Base-by-base conservation (phyloP, 2,888 invertebrate species). In the Eupithecia inturbata region DNA sequence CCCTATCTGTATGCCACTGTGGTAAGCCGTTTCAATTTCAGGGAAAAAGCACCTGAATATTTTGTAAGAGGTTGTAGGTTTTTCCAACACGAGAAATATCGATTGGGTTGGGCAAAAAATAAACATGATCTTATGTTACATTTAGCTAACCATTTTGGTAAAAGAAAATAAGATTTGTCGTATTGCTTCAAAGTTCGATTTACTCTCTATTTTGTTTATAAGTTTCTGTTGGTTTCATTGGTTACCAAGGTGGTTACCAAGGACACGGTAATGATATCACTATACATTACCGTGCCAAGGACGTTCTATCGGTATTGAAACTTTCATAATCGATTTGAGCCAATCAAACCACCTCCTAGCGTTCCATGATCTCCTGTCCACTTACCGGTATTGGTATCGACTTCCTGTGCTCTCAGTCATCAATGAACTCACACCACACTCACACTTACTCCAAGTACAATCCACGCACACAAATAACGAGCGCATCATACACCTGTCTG, bases 401-500 rank as follows among this genome's bases (percentile, higher is more conserved):
- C 75, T 72, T 72, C 70, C 72, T 75, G 75, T 28, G 68, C 75
- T 73, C 70, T 71, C 26, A 41, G 62, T 71, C 68, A 71, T 67
- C 64, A 73, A 75, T 73, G 68, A 72, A 72, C 45, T 31, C 22
- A 67, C 60, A 69, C 68, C 78, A 73, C 78, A 78, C 82, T 77
- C 76, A 78, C 80, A 78, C 73, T 70, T 75, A 73, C 69, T 78
- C 80, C 77, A 66, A 26, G 22, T 26, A 66, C 64, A 64, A 64
- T 82, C 66, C 19, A 57, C 26, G n/a, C 49, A 69, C 41, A 70
- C 67, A 28, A n/a, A 9, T 12, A 12, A 36, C 26, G 22, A 66
- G 28, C 72, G 75, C 70, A 75, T 75, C 70, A 41, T 53, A 83
- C 57, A 57, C 81, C 83, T 87, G 80, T 82, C 80, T 83, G 82